These are phyloP conservation scores for Cichlasoma orientale DNA, from an alignment of 2,797 vertebrate species.

Conservation along the genomic window DNA sequence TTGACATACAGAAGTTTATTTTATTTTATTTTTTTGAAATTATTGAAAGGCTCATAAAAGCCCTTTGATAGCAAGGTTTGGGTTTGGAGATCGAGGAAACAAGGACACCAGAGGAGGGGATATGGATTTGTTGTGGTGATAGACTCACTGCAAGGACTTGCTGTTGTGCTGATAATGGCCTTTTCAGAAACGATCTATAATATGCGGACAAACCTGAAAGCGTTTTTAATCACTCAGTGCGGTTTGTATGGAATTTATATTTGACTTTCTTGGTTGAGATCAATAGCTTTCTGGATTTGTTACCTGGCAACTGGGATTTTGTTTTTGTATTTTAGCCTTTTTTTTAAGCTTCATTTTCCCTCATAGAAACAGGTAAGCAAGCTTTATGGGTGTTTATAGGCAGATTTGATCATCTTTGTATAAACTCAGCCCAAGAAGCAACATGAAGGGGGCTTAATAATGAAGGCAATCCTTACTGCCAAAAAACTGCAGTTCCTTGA, in stretches of 20 bases:
- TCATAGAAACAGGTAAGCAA: not conserved
- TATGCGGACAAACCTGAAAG: conserved; percentile 13
- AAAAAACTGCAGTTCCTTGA: not conserved
- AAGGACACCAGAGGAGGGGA: not conserved
- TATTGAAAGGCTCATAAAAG: conserved; percentile 9
- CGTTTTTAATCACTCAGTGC: conserved; percentile 10
- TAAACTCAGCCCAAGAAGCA: not conserved
- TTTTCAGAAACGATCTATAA: conserved; percentile 4
- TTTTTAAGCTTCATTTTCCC: too few relatives aligned
- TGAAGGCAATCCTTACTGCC: not conserved
- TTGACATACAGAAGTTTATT: not conserved
- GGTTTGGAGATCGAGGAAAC: not conserved
- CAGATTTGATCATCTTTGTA: not conserved
- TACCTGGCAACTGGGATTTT: not conserved
- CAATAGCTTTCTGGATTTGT: not conserved
- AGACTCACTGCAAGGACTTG: conserved; percentile 8
- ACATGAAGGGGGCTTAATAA: not conserved
- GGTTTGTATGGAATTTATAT: not conserved
- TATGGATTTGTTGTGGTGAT: conserved; percentile 14
- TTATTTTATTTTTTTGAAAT: conserved; percentile 20
- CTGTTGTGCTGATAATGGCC: not conserved
- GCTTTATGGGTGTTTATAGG: not conserved
- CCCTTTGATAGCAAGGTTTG: conserved; percentile 5
- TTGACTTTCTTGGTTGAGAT: conserved; percentile 1
- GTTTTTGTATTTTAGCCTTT: not conserved